These are phyloP conservation scores for Prosopocoilus inquinatus DNA, from an alignment of 2,888 invertebrate species.

Conservation along the genomic window DNA sequence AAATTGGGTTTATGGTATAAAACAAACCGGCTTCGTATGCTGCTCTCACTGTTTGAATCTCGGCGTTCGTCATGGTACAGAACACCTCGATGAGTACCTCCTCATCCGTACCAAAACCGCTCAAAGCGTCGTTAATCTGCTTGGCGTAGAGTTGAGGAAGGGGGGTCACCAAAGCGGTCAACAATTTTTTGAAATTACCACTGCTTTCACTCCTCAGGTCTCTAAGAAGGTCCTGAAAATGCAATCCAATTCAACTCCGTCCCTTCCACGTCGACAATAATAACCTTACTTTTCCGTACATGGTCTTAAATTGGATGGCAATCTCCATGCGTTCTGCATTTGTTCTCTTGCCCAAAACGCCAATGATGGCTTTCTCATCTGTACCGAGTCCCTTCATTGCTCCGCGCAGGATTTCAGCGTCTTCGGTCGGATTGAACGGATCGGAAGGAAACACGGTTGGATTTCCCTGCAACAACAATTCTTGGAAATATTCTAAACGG, in stretches of 20 bases:
- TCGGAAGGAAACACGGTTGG: constrained; percentile 75
- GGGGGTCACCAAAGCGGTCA: constrained; percentile 68
- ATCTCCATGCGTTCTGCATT: constrained; percentile 86
- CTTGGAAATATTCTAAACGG: no score
- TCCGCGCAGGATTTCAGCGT: constrained; percentile 78
- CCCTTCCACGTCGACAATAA: not conserved
- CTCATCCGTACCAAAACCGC: constrained; percentile 87
- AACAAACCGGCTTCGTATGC: constrained; percentile 75
- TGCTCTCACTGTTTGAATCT: constrained; percentile 74
- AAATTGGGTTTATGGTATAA: constrained; percentile 53
- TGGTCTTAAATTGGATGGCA: constrained; percentile 75
- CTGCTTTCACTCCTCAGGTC: constrained; percentile 84
- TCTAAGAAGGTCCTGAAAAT: constrained; percentile 65
- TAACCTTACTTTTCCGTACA: constrained; percentile 75
- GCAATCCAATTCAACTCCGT: constrained; percentile 4
- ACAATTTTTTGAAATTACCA: constrained; percentile 83
- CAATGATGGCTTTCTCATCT: constrained; percentile 85
- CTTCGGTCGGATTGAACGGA: constrained; percentile 74
- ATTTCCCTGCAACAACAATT: constrained; percentile 58
- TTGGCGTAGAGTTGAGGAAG: constrained; percentile 78
- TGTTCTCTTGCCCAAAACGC: constrained; percentile 76
- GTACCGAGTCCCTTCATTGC: constrained; percentile 94
- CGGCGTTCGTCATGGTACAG: constrained; percentile 81
- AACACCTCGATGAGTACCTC: constrained; percentile 85
- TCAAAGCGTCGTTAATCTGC: constrained; percentile 82